These are phyloP conservation scores for Athene cunicularia DNA, from an alignment of 2,113 vertebrate species.

Conservation along the genomic window DNA sequence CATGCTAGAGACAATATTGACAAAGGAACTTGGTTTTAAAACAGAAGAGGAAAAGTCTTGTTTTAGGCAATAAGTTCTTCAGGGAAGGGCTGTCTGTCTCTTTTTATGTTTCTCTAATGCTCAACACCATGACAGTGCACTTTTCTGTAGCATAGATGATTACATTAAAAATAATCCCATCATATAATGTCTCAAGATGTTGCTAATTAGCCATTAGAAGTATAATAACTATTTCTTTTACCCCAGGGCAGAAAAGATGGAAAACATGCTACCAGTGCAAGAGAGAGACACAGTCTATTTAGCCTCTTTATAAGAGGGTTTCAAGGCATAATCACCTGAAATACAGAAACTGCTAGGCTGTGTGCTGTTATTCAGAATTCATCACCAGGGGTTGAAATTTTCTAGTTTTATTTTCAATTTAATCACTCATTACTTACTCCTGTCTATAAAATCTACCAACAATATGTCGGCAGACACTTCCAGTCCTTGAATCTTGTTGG, in stretches of 20 bases:
- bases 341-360: neutral
- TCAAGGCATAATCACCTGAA: neutral
- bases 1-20: neutral
- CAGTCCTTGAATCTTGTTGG: neutral
- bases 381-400: neutral
- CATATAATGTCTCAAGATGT: neutral
- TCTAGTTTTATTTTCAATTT: neutral
- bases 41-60: neutral
- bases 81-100: neutral
- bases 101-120: neutral
- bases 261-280: neutral
- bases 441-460: neutral
- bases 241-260: neutral
- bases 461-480: neutral
- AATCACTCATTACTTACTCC: neutral
- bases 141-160: neutral
- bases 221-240: neutral
- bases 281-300: neutral
- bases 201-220: neutral
- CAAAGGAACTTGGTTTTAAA: neutral
- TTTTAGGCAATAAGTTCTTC: neutral
- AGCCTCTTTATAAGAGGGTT: neutral
- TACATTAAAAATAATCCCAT: neutral
- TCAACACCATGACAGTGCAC: neutral
- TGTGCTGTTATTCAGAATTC: neutral